Base-by-base conservation (phyloP, 92 coral and sea anemone genomes). In the Metridium senile region DNA sequence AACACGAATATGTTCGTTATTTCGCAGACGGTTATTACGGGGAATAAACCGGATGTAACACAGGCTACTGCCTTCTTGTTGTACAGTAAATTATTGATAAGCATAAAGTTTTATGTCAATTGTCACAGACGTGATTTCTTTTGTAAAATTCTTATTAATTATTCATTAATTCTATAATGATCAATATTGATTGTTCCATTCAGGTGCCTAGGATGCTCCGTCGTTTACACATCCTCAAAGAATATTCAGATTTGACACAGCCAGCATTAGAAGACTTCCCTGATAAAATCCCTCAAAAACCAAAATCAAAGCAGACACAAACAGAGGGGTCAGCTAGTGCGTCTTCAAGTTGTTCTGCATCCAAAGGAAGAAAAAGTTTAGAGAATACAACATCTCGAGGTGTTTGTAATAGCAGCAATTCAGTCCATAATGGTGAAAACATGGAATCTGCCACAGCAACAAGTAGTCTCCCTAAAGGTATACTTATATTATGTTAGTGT, bases 171-270 rank as follows among this genome's bases (percentile, higher is more conserved):
- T 39, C 13, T 6, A 54, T 3, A 54, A 54, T 54, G 4, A 54
- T 13, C 3, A 7, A 45, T 16, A 45, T 16, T 45, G 51, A 54
- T 20, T 54, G 6, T 72, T 30, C 16, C 7, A 46, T 27, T 13
- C 29, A 95, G 99, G 97, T 95, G 20, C 99, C 99, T 9, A 82
- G 81, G 49, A 77, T 95, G 79, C 80, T 95, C 30, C 88, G 85
- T 4, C 93, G 96, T 21, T 81, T 95, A 20, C 97, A 95, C 62
- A 78, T 89, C 1, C 79, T 93, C 68, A 95, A 95, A 71, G 99
- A 92, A 34, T 35, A 93, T 18, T 49, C 82, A 53, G 99, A 95
- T 63, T 76, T 95, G 46, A 78, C 85, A 1, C 99, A 92, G 70
- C 97, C 96, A 1, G 99, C 99, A 0, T 82, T 95, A 33, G 71